A percentile compares a stretch with the other conserved stretches of the same genome.
phyloP scores from a whole-genome alignment of 1,140 invertebrate species.

The Microplitis mediator region DNA sequence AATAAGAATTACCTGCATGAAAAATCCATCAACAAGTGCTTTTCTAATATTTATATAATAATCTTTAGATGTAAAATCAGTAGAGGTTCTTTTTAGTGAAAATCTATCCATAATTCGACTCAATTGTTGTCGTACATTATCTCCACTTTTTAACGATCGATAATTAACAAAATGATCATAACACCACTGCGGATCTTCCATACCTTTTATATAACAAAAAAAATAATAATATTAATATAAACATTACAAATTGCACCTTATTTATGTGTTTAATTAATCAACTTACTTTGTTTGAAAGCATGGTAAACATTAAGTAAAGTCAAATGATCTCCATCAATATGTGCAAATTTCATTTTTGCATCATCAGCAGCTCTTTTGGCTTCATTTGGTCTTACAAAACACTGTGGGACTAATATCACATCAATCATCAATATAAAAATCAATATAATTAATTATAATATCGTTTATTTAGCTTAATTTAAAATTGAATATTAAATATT shows the following conservation, averaged over 20 bases:
- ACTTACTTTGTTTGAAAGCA: constrained; percentile 99
- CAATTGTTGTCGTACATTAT: constrained; percentile 83
- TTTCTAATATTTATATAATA: constrained; percentile 99
- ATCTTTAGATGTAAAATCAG: constrained; percentile 98
- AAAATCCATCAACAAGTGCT: constrained; percentile 96
- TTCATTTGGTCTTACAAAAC: constrained; percentile 98
- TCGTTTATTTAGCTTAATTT: background rate
- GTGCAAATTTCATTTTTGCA: constrained; percentile 98
- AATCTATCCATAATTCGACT: constrained; percentile 92
- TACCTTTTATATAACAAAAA: constrained; percentile 53
- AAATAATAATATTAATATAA: background rate
- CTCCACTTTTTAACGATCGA: constrained; percentile 92
- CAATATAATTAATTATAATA: constrained; percentile 33
- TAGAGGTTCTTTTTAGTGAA: constrained; percentile 89
- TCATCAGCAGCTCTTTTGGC: constrained; percentile 99
- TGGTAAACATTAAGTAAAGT: constrained; percentile 95
- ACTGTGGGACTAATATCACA: constrained; percentile 91
- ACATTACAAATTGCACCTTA: too few relatives aligned
- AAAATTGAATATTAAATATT: background rate
- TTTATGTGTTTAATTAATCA: constrained; percentile 6
- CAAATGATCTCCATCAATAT: constrained; percentile 99
- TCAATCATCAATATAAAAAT: constrained; percentile 61
- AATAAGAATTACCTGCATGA: constrained; percentile 88
- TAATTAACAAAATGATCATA: constrained; percentile 99
- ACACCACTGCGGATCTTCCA: constrained; percentile 97